Conservation (phyloP, 2,797 vertebrate genomes). For the Notamacropus eugenii region DNA sequence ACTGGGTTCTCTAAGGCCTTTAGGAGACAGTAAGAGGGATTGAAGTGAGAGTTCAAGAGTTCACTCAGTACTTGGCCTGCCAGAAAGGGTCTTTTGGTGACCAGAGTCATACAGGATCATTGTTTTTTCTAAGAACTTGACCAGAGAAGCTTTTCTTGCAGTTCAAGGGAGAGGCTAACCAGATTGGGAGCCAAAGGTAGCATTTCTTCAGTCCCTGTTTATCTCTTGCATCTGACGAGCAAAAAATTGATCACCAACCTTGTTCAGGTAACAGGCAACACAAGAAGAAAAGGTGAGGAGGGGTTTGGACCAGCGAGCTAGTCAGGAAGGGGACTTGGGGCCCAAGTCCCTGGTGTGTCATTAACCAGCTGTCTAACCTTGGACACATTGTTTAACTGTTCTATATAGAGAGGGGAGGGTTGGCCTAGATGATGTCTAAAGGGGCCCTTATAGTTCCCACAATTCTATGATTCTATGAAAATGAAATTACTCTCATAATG, state of each 20-base stretch:
- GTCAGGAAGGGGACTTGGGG: background rate
- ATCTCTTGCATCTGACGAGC: background rate
- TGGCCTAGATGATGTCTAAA: background rate
- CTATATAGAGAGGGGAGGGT: background rate
- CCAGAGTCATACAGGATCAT: background rate
- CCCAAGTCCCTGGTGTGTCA: background rate
- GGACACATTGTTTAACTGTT: background rate
- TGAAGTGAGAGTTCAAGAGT: background rate
- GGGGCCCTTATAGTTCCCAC: background rate
- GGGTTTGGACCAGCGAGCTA: background rate
- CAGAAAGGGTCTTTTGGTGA: background rate
- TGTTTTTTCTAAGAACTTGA: background rate
- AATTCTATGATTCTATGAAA: constrained; percentile 16
- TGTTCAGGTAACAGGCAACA: background rate
- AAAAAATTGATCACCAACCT: background rate
- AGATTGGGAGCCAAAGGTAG: background rate
- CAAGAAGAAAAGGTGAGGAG: background rate
- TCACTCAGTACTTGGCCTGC: background rate
- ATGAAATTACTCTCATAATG: constrained; percentile 48
- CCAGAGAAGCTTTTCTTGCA: background rate
- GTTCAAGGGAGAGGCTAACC: background rate
- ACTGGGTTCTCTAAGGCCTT: background rate
- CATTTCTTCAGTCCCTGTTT: background rate
- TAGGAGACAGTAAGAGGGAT: background rate
- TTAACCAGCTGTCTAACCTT: background rate